phyloP scores from a whole-genome alignment of 2,888 invertebrate genomes.

The Platycheirus rosarum region DNA sequence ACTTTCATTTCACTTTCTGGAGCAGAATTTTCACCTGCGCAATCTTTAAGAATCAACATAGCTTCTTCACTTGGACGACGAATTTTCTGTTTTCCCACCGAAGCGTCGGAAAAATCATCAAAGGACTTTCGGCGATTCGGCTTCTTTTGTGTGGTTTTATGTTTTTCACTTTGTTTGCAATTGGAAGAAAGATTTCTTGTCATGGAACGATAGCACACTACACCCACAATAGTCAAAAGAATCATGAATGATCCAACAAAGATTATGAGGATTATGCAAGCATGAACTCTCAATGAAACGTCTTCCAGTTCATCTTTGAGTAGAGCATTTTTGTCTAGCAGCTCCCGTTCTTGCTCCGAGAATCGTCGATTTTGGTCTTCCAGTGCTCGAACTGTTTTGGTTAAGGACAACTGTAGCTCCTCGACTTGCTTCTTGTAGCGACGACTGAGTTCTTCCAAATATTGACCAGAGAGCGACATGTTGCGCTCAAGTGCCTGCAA shows the following conservation, averaged over 20 bases:
- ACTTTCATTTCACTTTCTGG: conserved; percentile 47
- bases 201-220: conserved; percentile 80
- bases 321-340: conserved; percentile 89
- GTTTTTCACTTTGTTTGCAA: conserved; percentile 44
- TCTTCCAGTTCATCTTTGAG: conserved; percentile 87
- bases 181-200: conserved; percentile 31
- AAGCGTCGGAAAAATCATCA: conserved; percentile 85
- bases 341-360: conserved; percentile 89
- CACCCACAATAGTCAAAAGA: conserved; percentile 79
- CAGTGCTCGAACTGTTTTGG: conserved; percentile 89
- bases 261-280: conserved; percentile 80
- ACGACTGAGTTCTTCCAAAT: conserved; percentile 96
- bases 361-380: conserved; percentile 88
- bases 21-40: conserved; percentile 76
- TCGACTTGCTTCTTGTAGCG: conserved; percentile 98
- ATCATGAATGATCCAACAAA: conserved; percentile 80
- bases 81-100: conserved; percentile 84
- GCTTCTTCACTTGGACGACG: conserved; percentile 91
- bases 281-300: conserved; percentile 85
- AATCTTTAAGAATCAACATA: conserved; percentile 84
- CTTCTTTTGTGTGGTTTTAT: conserved; percentile 59
- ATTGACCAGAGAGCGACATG: conserved; percentile 97
- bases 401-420: conserved; percentile 93
- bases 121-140: conserved; percentile 85
- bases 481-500: conserved; percentile 95